Percentiles rank a stretch among this genome's conserved stretches.
phyloP scores from a whole-genome alignment of 2,888 invertebrate genomes.

The Andrena bucephala region DNA sequence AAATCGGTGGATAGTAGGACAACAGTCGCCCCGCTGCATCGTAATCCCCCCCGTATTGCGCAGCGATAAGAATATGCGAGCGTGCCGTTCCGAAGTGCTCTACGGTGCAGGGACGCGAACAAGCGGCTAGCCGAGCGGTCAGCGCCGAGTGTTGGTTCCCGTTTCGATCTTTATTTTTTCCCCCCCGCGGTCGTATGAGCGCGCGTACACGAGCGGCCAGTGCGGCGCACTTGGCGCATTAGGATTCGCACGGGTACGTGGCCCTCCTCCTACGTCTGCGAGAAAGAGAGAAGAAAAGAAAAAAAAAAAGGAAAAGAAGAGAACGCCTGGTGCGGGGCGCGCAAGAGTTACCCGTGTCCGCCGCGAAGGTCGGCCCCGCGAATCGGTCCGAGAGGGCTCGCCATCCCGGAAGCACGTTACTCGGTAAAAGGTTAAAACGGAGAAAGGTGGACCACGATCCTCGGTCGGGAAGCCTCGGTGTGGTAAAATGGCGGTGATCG shows the following conservation, averaged over 20 bases:
- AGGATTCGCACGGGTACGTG: conserved; percentile 49
- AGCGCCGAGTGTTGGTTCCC: conserved; percentile 32
- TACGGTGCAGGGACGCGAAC: conserved; percentile 35
- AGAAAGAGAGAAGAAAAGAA: no score
- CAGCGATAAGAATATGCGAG: conserved; percentile 47
- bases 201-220: conserved; percentile 52
- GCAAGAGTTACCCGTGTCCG: conserved; percentile 3
- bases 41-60: conserved; percentile 36
- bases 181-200: conserved; percentile 38
- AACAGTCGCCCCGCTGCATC: conserved; percentile 30
- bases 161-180: conserved; percentile 21
- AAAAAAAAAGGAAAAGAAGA: no score
- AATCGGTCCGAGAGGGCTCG: conserved; percentile 38
- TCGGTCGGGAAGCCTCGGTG: conserved; percentile 64
- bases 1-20: conserved; percentile 44
- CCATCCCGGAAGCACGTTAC: conserved; percentile 29
- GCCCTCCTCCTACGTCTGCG: background rate
- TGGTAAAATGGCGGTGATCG: conserved; percentile 83
- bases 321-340: conserved; percentile 1
- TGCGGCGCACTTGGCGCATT: conserved; percentile 63
- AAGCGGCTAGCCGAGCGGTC: conserved; percentile 40
- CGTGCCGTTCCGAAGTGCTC: conserved; percentile 36
- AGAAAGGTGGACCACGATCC: conserved; percentile 60
- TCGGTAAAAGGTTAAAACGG: conserved; percentile 52
- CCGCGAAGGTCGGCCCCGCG: conserved; percentile 46